Evolutionary conservation across 2,113 vertebrate species (phyloP), one percentile per base, ranked within the genome.

Genomic region (Sitta europaea): DNA sequence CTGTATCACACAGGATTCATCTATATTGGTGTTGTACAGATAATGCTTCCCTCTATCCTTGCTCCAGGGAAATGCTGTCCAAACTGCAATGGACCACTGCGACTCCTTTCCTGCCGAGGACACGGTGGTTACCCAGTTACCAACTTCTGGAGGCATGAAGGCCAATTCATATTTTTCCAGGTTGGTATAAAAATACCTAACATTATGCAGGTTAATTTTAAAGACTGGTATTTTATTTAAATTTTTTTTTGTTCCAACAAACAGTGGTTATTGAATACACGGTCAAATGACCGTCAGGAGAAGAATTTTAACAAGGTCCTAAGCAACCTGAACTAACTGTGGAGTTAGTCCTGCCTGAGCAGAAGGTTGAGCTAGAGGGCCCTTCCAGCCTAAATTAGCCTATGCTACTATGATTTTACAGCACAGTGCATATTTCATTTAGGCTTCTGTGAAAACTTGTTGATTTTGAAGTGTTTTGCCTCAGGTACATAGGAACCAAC

Each of bases 111-210:
- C 28, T 98, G 98, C 85, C 94, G 98, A 74, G 98, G 98, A 53
- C 98, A 98, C 1, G 98, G 98, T 25, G 98, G 98, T 33, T 98
- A 98, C 75, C 98, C 98, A 1, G 98, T 98, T 86, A 98, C 98
- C 94, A 98, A 98, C 82, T 98, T 98, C 93, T 98, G 98, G 98
- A 98, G 98, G 62, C 98, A 98, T 3, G 98, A 98, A 19, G 98
- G 98, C 54, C 96, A 90, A 70, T 98, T 98, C 91, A 98, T 98
- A 92, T 98, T 98, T 97, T 98, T 98, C 96, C 98, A 98, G 98
- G 98, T 98, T 70, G 48, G 96, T 75, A 77, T 92, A 68, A 82
- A 89, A 81, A 36, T 36, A 24, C 38, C 9, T 68, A 79, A 62
- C 5, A 15, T 71, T 86, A 77, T 58, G 6, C 25, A 73, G 51